These are phyloP conservation scores for Drosophila repleta DNA, from an alignment of 1,140 invertebrate species.

Conservation along the genomic window DNA sequence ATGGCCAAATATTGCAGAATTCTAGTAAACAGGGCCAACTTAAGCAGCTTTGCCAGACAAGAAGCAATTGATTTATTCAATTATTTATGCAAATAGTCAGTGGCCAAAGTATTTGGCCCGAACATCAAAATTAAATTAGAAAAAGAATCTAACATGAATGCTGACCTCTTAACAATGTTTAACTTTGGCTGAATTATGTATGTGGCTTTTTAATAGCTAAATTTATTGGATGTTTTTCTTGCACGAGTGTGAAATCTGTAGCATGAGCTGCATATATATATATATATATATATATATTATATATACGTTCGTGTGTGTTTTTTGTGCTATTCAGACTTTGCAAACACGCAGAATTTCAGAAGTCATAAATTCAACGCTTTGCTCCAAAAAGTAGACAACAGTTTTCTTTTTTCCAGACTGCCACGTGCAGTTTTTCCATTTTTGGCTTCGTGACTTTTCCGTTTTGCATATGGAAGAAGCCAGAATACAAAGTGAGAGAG, in stretches of 20 bases:
- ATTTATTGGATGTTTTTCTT: constrained; percentile 47
- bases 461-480: constrained; percentile 50
- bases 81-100: constrained; percentile 47
- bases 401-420: constrained; percentile 54
- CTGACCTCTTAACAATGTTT: constrained; percentile 37
- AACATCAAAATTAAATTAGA: constrained; percentile 43
- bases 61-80: constrained; percentile 52
- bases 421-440: constrained; percentile 64
- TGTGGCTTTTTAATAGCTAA: constrained; percentile 62
- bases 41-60: constrained; percentile 63
- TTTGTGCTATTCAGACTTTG: constrained; percentile 43
- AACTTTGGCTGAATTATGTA: constrained; percentile 42
- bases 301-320: constrained; percentile 25
- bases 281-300: constrained; percentile 24
- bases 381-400: constrained; percentile 73
- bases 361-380: constrained; percentile 76
- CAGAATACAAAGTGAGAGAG: not conserved
- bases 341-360: constrained; percentile 67
- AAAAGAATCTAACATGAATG: constrained; percentile 12
- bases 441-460: constrained; percentile 44
- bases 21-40: constrained; percentile 11
- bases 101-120: constrained; percentile 10
- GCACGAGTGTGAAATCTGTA: constrained; percentile 59
- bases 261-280: constrained; percentile 35
- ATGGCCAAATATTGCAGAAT: not conserved